Evolutionary conservation across 2,113 vertebrate species (phyloP), one percentile per base, ranked within the genome.

Genomic region (Phaetusa simplex): DNA sequence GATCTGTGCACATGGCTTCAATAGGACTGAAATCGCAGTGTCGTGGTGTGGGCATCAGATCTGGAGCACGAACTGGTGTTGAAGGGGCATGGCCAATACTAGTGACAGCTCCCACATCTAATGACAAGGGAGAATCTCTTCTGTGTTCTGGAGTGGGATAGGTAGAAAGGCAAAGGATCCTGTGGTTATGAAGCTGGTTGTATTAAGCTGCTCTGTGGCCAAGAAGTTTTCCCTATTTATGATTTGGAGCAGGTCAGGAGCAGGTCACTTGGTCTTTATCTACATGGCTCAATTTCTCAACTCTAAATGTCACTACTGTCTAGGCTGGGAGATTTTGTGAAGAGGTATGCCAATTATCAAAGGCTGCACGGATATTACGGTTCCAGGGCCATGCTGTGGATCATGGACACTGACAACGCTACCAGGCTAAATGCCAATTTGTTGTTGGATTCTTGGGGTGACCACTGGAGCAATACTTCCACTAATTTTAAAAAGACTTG

Each of bases 1-100:
- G 38, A 69, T 82, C 14, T 16, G 40, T 2, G 4, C 45, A 45
- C 13, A 23, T 27, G 19, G 7, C 38, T 81, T 67, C 49, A 43
- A 11, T 10, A 55, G 15, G 22, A 62, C 47, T 84, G 42, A 78
- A 45, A 82, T 27, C 78, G 2, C 10, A 36, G 32, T 34, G 26
- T 30, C 11, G 9, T 20, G 9, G 15, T 56, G 9, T 0, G 2
- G 23, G 18, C 34, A 50, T 13, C 4, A n/a, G 43, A 47, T n/a
- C 42, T 69, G 47, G 21, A 64, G 22, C 18, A 59, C 50, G 26
- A 67, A 23, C 8, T 0, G 1, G 5, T 50, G 11, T 22, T 71
- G 38, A 20, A n/a, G 7, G 9, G 11, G 7, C 45, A 71, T 8
- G 12, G 42, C 12, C 11, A 73, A 21, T n/a, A 21, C 9, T 53